Conservation (phyloP, 2,113 vertebrate genomes). For the Tenebrosternarchus preto region DNA sequence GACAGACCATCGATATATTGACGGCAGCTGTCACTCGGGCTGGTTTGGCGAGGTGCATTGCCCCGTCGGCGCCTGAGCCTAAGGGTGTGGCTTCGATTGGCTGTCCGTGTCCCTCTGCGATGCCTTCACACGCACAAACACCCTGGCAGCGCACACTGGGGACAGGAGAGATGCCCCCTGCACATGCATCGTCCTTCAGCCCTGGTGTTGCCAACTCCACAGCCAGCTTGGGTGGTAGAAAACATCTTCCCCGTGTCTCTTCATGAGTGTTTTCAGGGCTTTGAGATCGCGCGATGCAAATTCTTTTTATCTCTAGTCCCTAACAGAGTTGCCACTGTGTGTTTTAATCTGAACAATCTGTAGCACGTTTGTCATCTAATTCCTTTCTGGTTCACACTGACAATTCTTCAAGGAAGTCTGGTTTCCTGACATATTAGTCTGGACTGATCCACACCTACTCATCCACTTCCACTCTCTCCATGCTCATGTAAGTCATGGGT, state of each 20-base stretch:
- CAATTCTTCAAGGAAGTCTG: slow-evolving; percentile 31
- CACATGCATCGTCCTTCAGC: slow-evolving; percentile 30
- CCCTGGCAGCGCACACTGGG: slow-evolving; percentile 37
- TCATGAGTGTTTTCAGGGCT: background rate
- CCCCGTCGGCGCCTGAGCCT: slow-evolving; percentile 31
- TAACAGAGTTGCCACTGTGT: background rate
- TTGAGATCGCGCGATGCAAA: slow-evolving; percentile 5
- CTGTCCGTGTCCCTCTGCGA: slow-evolving; percentile 29
- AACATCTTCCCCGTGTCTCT: background rate
- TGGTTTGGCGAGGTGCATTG: slow-evolving; percentile 54
- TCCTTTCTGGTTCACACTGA: slow-evolving; percentile 11
- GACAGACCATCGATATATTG: slow-evolving; percentile 77
- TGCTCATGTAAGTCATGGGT: background rate
- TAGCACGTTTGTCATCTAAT: slow-evolving; percentile 32
- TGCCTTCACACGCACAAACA: slow-evolving; percentile 46
- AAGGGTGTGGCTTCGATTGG: slow-evolving; percentile 48
- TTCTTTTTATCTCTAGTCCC: background rate
- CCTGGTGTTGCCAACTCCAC: slow-evolving; percentile 10
- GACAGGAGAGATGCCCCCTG: slow-evolving; percentile 1
- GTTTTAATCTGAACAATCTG: slow-evolving; percentile 35
- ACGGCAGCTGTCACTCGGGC: slow-evolving; percentile 70
- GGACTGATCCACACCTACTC: slow-evolving; percentile 28
- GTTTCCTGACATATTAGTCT: slow-evolving; percentile 10
- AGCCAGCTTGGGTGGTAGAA: slow-evolving; percentile 8
- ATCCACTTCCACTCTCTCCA: slow-evolving; percentile 13